Base-by-base conservation (phyloP, 1,140 invertebrate genomes). In the Forficula auricularia region DNA sequence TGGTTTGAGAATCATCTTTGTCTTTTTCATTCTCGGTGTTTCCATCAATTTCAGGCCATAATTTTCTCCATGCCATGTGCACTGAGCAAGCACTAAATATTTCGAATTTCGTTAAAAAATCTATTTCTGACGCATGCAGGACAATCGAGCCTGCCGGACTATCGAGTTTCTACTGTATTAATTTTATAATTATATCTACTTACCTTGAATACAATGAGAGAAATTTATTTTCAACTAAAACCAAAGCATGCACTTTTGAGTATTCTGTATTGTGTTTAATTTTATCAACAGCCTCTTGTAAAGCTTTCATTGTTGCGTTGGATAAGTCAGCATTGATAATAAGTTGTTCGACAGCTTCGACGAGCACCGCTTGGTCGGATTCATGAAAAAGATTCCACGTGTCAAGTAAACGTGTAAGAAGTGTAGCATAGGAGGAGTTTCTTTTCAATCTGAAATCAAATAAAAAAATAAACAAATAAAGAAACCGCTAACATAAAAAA, bases 261-360 rank as follows among this genome's bases (percentile, higher is more conserved):
- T 68, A 70, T 44, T 80, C 72, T 2, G 65, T 59, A 44, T 68
- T 61, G 8, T 66, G 52, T 41, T 72, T 67, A 6, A 79, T 55
- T 49, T 72, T 74, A 19, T 80, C 71, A 2, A 72, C 64, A 19
- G 72, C 67, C 44, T 75, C 71, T 30, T 75, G 72, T 4, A 82
- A 53, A 4, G 73, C 67, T 53, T 69, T 65, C 12, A 82, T 58
- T 36, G 64, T 55, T 3, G 73, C 64, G 4, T 71, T 64, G 48
- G 65, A 71, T 1, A 84, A 57, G 38, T 82, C 72, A 2, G 70
- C 49, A 57, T 80, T 80, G 1, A 81, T 65, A 1, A 72, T 67
- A n/a, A 85, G 54, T 50, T 80, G 78, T 54, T 85, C 81, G 14
- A 85, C 60, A 3, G 79, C 73, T 64, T 86, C 79, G 16, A 78